phyloP scores from a whole-genome alignment of 2,888 invertebrate species.

The Drosophila colorata region DNA sequence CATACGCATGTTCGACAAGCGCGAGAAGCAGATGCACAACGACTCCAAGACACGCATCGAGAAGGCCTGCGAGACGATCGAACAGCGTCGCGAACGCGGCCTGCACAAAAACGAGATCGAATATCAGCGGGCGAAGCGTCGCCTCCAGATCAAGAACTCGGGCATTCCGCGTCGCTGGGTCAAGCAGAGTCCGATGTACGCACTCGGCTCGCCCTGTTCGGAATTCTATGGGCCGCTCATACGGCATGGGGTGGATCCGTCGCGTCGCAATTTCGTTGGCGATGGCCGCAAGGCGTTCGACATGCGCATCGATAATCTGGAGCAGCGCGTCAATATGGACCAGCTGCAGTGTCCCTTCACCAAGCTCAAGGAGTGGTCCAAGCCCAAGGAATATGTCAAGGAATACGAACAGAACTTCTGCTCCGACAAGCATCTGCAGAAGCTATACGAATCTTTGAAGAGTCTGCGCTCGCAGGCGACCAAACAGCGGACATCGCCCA shows the following conservation, averaged over 20 bases:
- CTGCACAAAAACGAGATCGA: constrained; percentile 86
- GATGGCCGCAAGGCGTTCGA: constrained; percentile 75
- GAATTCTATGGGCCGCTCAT: constrained; percentile 88
- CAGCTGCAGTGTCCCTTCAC: constrained; percentile 77
- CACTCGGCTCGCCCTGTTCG: constrained; percentile 87
- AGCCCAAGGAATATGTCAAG: constrained; percentile 76
- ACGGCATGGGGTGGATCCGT: constrained; percentile 89
- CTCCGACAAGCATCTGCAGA: constrained; percentile 80
- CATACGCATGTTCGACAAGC: constrained; percentile 87
- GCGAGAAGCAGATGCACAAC: constrained; percentile 82
- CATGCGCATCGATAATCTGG: constrained; percentile 81
- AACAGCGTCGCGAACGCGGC: constrained; percentile 86
- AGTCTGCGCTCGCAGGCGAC: constrained; percentile 65
- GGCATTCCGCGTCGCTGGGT: constrained; percentile 84
- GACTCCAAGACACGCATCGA: constrained; percentile 85
- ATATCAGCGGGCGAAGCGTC: constrained; percentile 86
- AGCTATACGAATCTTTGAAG: constrained; percentile 82
- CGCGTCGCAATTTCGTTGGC: constrained; percentile 86
- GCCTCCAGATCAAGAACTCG: constrained; percentile 85
- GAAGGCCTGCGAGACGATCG: constrained; percentile 86
- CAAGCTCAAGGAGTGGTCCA: constrained; percentile 79
- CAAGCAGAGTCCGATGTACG: constrained; percentile 85
- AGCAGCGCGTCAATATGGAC: constrained; percentile 72
- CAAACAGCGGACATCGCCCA: constrained; percentile 68
- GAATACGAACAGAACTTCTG: constrained; percentile 84